Percentiles rank a stretch among this genome's conserved stretches.
Conservation (phyloP, 2,797 vertebrate genomes). For the Hyperoplus lanceolatus region DNA sequence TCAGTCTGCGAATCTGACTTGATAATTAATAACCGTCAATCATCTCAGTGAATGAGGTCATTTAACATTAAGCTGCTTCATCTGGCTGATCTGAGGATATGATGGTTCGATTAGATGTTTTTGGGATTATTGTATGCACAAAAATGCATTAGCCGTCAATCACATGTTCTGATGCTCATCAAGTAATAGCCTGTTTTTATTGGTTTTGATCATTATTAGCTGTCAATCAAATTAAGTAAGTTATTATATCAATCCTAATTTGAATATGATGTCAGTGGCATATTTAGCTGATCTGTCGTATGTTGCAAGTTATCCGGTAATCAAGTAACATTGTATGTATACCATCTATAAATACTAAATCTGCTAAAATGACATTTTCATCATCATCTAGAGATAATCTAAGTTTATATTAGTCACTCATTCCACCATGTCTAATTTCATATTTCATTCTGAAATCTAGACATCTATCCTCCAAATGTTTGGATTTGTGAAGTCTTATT, state of each 20-base stretch:
- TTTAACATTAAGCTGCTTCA: slow-evolving; percentile 30
- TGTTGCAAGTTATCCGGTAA: slow-evolving; percentile 12
- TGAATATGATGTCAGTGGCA: slow-evolving; percentile 36
- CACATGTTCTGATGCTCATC: slow-evolving; percentile 36
- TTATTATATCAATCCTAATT: slow-evolving; percentile 23
- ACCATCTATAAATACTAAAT: slow-evolving; percentile 8
- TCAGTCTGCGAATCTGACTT: slow-evolving; percentile 58
- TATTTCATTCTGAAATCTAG: slow-evolving; percentile 39
- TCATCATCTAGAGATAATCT: slow-evolving; percentile 37
- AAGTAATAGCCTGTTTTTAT: slow-evolving; percentile 14
- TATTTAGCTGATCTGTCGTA: slow-evolving; percentile 31
- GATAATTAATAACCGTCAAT: slow-evolving; percentile 57
- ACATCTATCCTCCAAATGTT: slow-evolving; percentile 5
- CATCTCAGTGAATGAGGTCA: slow-evolving; percentile 27
- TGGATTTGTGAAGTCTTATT: slow-evolving; percentile 25
- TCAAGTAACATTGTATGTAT: slow-evolving; percentile 28
- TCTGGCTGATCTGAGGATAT: slow-evolving; percentile 50
- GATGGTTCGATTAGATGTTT: slow-evolving; percentile 46
- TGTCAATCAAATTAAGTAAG: slow-evolving; percentile 34
- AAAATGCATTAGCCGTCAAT: slow-evolving; percentile 28
- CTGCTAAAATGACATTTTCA: slow-evolving; percentile 30
- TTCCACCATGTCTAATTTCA: slow-evolving; percentile 7
- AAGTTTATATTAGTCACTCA: neutral
- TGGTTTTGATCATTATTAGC: slow-evolving; percentile 58
- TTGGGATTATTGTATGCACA: slow-evolving; percentile 26